These are phyloP conservation scores for Sebastes nivosus DNA, from an alignment of 2,797 vertebrate species.

Conservation along the genomic window DNA sequence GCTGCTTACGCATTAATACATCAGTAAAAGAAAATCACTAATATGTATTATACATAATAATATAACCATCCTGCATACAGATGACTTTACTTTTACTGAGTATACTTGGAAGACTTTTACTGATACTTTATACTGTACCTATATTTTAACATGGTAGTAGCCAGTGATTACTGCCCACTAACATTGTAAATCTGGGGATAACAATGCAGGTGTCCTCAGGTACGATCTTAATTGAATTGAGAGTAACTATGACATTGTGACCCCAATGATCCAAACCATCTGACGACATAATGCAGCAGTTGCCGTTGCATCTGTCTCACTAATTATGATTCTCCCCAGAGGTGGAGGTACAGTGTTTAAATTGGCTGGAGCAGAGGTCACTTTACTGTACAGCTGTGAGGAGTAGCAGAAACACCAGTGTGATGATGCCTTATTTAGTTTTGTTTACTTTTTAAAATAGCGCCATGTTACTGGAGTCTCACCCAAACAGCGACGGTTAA, in stretches of 20 bases:
- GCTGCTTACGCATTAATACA: background rate
- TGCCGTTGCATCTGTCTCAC: slow-evolving; percentile 61
- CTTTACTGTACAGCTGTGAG: slow-evolving; percentile 16
- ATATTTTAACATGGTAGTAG: background rate
- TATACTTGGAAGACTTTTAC: background rate
- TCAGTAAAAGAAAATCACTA: background rate
- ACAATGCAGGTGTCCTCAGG: background rate
- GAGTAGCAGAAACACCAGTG: background rate
- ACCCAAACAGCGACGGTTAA: background rate
- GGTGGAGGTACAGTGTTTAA: slow-evolving; percentile 41
- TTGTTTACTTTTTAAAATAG: slow-evolving; percentile 18
- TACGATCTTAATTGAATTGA: slow-evolving; percentile 37
- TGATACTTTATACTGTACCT: too few species aligned
- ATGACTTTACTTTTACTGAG: background rate
- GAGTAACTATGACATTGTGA: slow-evolving; percentile 48
- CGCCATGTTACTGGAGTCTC: background rate
- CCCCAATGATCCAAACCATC: slow-evolving; percentile 61
- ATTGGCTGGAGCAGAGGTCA: slow-evolving; percentile 51
- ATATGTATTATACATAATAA: background rate
- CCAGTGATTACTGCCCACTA: background rate
- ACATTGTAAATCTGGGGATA: background rate
- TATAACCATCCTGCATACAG: background rate
- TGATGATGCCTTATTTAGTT: slow-evolving; percentile 20
- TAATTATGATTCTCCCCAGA: slow-evolving; percentile 62
- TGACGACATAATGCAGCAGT: slow-evolving; percentile 54